Evolutionary conservation across 1,140 invertebrate genomes (phyloP).

Genomic region (Triops cancriformis): DNA sequence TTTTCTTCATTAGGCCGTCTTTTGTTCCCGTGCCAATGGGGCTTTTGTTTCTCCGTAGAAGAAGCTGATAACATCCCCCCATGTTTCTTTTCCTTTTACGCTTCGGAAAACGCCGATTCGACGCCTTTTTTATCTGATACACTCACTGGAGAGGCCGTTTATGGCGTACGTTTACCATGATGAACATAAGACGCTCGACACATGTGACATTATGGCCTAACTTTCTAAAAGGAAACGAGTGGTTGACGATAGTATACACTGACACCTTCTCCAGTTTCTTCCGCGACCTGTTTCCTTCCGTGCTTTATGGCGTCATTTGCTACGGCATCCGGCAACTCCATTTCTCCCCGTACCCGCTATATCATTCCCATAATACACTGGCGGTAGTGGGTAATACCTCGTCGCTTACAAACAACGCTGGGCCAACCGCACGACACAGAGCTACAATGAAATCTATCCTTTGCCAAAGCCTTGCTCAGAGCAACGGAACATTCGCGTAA

Average conservation of each 20-base stretch:
- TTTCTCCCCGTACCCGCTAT: not conserved
- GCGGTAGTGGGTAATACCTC: no score
- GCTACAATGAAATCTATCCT: no score
- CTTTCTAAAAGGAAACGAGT: not conserved
- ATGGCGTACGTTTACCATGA: not conserved
- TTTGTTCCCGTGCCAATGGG: not conserved
- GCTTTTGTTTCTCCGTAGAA: not conserved
- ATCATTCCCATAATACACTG: not conserved
- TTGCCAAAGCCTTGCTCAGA: no score
- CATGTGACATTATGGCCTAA: not conserved
- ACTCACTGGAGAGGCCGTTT: not conserved
- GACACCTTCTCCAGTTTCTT: not conserved
- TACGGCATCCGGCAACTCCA: not conserved
- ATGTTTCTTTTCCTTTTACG: not conserved
- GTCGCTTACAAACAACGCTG: no score
- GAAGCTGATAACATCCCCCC: not conserved
- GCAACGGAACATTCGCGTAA: no score
- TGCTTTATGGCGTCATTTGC: not conserved
- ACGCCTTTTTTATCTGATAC: not conserved
- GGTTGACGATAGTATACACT: not conserved
- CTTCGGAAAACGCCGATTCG: not conserved
- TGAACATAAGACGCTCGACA: not conserved
- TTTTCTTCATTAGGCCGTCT: constrained; percentile 1
- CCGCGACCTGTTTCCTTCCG: not conserved
- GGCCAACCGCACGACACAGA: no score